Evolutionary conservation across 2,113 vertebrate species (phyloP).

Genomic region (Orientallactaga bullata): DNA sequence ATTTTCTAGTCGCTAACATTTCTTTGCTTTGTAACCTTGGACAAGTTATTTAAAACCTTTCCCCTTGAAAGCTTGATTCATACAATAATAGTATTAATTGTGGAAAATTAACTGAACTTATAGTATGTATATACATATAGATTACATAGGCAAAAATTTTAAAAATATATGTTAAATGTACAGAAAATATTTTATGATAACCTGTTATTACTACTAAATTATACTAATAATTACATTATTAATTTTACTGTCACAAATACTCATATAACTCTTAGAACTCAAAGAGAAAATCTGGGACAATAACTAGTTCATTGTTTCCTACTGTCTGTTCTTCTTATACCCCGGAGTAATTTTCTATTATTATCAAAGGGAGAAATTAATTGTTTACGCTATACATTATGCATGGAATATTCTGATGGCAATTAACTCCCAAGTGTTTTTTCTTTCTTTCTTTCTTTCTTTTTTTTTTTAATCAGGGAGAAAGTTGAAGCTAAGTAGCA

Average conservation of each 20-base stretch:
- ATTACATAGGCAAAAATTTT: too few species aligned
- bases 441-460: too few species aligned
- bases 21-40: not conserved
- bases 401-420: not conserved
- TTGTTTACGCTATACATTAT: constrained; percentile 7
- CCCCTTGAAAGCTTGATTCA: not conserved
- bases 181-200: not conserved
- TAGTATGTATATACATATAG: not conserved
- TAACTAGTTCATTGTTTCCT: constrained; percentile 15
- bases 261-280: not conserved
- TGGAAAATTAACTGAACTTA: not conserved
- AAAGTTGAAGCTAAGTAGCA: not conserved
- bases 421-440: not conserved
- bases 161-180: not conserved
- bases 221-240: not conserved
- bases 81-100: not conserved
- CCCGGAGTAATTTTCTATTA: not conserved
- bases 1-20: not conserved
- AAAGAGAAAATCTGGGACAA: constrained; percentile 14
- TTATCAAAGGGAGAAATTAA: constrained; percentile 41
- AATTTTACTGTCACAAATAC: not conserved
- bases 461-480: too few species aligned
- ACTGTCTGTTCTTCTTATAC: not conserved
- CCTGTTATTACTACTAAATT: not conserved
- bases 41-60: not conserved